Conservation (phyloP, 1,140 invertebrate genomes). For the Anagrus nilaparvatae region DNA sequence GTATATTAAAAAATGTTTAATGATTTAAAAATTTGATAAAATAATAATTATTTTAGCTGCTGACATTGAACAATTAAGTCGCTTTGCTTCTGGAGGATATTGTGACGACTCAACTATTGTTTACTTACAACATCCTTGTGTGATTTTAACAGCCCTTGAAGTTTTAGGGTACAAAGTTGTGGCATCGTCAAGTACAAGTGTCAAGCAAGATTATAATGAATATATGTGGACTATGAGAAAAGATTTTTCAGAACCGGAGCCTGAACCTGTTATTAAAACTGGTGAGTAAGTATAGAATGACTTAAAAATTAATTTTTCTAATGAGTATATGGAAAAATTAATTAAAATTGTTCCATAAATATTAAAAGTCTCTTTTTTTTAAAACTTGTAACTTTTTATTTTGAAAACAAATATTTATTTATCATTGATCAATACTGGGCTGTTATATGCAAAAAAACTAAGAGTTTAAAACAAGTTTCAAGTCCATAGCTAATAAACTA, state of each 20-base stretch:
- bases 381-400: neutral
- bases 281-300: conserved; percentile 28
- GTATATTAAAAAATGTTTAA: no score
- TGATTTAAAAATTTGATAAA: no score
- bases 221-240: conserved; percentile 89
- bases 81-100: conserved; percentile 71
- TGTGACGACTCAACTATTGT: conserved; percentile 70
- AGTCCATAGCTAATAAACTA: no score
- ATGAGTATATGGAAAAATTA: neutral
- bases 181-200: conserved; percentile 70
- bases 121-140: conserved; percentile 75
- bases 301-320: conserved; percentile 6
- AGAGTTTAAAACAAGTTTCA: no score
- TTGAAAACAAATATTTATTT: no score
- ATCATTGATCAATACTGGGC: no score
- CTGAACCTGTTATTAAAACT: conserved; percentile 33
- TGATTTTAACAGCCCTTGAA: conserved; percentile 74
- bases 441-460: no score
- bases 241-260: conserved; percentile 72
- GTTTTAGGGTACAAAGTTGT: conserved; percentile 78
- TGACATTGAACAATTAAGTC: conserved; percentile 67
- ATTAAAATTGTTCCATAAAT: conserved; percentile 5
- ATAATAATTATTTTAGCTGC: conserved; percentile 45
- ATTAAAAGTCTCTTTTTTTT: conserved; percentile 8
- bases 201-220: conserved; percentile 78